Percentiles rank a stretch among this genome's conserved stretches.
phyloP scores from a whole-genome alignment of 2,888 invertebrate genomes.

The Crossocerus cetratus region DNA sequence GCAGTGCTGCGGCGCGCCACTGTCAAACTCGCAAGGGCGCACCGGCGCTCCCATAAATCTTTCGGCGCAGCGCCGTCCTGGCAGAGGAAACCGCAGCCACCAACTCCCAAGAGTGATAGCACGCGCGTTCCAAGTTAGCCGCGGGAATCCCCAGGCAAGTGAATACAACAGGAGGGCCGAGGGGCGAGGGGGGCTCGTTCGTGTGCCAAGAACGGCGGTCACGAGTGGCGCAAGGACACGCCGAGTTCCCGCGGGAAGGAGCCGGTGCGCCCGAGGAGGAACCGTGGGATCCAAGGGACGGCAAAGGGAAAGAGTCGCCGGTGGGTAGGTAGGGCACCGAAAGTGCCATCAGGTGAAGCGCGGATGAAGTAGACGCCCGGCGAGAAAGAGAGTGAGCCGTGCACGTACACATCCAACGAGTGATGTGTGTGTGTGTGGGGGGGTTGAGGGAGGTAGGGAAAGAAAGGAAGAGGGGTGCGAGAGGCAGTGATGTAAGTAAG shows the following conservation, averaged over 20 bases:
- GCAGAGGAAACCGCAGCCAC: constrained; percentile 5
- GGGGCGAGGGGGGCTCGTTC: no score
- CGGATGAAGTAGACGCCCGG: constrained; percentile 19
- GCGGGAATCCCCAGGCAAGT: constrained; percentile 7
- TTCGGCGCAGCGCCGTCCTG: constrained; percentile 9
- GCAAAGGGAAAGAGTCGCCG: no score
- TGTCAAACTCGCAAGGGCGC: no score
- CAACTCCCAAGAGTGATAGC: constrained; percentile 12
- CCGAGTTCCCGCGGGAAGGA: no score
- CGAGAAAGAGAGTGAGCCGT: neutral
- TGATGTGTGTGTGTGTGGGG: neutral
- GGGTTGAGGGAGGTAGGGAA: constrained; percentile 12
- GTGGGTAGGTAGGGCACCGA: no score
- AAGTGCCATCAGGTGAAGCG: neutral
- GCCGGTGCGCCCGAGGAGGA: no score
- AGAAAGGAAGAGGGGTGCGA: constrained; percentile 18
- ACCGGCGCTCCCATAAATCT: neutral
- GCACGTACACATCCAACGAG: neutral
- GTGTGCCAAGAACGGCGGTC: no score
- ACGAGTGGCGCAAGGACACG: no score
- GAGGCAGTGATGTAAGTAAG: constrained; percentile 14
- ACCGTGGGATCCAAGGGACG: no score
- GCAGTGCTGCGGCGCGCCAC: no score
- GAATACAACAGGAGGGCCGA: no score
- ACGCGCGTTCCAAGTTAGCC: neutral